Percentiles rank a stretch among this genome's conserved stretches.
Conservation (phyloP, 1,140 invertebrate genomes). For the Aporrectodea caliginosa region DNA sequence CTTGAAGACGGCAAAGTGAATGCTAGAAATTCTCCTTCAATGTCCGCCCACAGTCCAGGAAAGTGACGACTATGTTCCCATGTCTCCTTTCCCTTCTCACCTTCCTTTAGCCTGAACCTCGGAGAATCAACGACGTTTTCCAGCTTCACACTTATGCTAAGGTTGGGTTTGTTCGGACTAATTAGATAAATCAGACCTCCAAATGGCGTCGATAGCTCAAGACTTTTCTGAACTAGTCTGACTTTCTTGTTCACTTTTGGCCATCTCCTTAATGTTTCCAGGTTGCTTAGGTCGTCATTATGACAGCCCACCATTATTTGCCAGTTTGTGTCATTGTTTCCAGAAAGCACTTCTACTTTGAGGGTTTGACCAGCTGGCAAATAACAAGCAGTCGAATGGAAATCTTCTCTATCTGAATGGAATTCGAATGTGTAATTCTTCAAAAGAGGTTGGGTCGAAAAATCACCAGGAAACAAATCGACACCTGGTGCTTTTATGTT, state of each 20-base stretch:
- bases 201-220: constrained; percentile 13
- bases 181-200: constrained; percentile 29
- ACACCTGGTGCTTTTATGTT: constrained; percentile 22
- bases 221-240: background rate
- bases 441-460: background rate
- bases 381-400: constrained; percentile 19
- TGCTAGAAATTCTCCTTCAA: constrained; percentile 35
- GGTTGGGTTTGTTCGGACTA: constrained; percentile 14
- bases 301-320: constrained; percentile 7
- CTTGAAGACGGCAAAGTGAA: constrained; percentile 36
- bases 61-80: constrained; percentile 23
- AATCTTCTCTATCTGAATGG: constrained; percentile 6
- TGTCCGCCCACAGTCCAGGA: constrained; percentile 39
- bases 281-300: background rate
- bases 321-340: constrained; percentile 7
- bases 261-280: background rate
- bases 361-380: constrained; percentile 14
- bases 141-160: background rate
- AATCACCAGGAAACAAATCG: constrained; percentile 26
- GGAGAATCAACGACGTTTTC: constrained; percentile 24
- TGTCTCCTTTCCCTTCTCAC: constrained; percentile 1
- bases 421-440: constrained; percentile 8
- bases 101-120: constrained; percentile 12
- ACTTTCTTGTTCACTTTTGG: constrained; percentile 12
- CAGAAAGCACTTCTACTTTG: background rate